A percentile compares a stretch with the other conserved stretches of the same genome.
Evolutionary conservation across 2,797 vertebrate species (phyloP).

Genomic region (Philypnodon macrostomus): DNA sequence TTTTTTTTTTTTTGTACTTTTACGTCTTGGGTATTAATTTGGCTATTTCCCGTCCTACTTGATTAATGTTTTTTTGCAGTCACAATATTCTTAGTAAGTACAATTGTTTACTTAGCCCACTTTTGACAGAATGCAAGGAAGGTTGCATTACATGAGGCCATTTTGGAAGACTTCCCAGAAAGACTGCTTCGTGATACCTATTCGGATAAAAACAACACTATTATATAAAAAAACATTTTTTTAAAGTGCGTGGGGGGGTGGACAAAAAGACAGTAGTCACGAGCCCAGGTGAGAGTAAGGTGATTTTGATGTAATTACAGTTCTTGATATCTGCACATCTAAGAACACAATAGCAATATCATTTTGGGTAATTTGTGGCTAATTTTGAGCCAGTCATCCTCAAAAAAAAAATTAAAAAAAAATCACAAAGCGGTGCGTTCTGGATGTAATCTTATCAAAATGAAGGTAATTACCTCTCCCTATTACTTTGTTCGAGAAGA

Average conservation of each 20-base stretch:
- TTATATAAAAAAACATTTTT: too few relatives aligned
- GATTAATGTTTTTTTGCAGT: too few relatives aligned
- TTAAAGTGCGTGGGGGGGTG: conserved; percentile 17
- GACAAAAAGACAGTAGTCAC: conserved; percentile 54
- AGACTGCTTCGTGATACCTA: conserved; percentile 37
- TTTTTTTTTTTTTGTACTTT: too few relatives aligned
- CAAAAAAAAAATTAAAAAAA: too few relatives aligned
- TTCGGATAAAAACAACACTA: conserved; percentile 42
- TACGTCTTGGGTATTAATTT: too few relatives aligned
- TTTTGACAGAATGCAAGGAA: neutral
- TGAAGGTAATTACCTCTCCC: conserved; percentile 27
- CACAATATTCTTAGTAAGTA: too few relatives aligned
- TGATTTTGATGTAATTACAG: conserved; percentile 25
- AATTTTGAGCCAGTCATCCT: conserved; percentile 9
- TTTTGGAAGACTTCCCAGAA: conserved; percentile 9
- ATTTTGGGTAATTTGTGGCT: conserved; percentile 57
- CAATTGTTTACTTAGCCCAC: too few relatives aligned
- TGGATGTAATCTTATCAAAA: conserved; percentile 20
- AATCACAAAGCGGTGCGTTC: neutral
- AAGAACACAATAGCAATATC: conserved; percentile 43
- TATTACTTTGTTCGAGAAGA: conserved; percentile 5
- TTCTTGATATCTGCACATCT: conserved; percentile 53
- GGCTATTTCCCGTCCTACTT: too few relatives aligned
- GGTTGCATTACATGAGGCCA: neutral
- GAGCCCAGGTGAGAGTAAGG: conserved; percentile 28